phyloP scores from a whole-genome alignment of 1,140 invertebrate species.

The Limonius californicus region DNA sequence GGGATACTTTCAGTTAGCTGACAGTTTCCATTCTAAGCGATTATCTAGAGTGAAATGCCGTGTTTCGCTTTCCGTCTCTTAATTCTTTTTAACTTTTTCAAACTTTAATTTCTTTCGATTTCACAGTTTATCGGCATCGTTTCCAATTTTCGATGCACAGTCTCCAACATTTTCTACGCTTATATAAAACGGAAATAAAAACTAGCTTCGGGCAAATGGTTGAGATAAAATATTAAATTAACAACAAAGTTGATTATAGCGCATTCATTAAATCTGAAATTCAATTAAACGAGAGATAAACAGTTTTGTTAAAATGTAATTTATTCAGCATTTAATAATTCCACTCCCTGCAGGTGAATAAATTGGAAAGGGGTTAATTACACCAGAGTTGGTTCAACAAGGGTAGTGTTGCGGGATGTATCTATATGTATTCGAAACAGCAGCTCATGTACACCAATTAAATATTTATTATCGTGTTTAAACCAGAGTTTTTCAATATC shows the following conservation, averaged over 20 bases:
- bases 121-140: background rate
- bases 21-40: background rate
- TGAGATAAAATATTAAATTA: conserved; percentile 5
- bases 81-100: background rate
- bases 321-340: conserved; percentile 12
- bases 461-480: background rate
- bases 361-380: conserved; percentile 9
- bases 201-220: background rate
- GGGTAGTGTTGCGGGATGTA: background rate
- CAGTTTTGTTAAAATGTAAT: conserved; percentile 13
- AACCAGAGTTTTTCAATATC: too few relatives aligned
- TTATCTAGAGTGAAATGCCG: background rate
- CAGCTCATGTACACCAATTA: background rate
- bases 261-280: conserved; percentile 4
- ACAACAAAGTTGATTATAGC: conserved; percentile 8
- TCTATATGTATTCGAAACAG: background rate
- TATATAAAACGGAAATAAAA: background rate
- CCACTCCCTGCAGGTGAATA: background rate
- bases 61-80: background rate
- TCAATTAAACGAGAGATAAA: conserved; percentile 7
- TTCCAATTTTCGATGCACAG: background rate
- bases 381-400: background rate
- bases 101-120: background rate
- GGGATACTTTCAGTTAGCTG: background rate
- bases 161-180: background rate